Evolutionary conservation across 2,797 vertebrate species (phyloP), one percentile per base, ranked within the genome.

Genomic region (Malacoctenus gilli): DNA sequence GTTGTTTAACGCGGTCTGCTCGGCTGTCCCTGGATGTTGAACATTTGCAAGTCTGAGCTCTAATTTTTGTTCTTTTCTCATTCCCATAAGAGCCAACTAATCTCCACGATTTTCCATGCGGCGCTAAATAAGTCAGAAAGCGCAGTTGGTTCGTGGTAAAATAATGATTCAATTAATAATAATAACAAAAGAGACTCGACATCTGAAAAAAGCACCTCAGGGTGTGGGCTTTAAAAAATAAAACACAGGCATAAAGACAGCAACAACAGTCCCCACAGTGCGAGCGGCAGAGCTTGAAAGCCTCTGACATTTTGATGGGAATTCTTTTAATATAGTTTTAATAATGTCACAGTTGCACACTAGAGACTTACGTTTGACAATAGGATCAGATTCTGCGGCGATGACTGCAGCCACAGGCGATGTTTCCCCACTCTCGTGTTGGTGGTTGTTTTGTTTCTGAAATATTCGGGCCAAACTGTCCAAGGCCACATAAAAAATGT

Each of bases 401-500:
- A 32, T 7, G 35, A 31, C 54, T 23, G 39, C 15, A 40, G 43
- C 59, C 35, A n/a, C 16, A 25, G 44, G 51, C 20, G 31, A n/a
- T 41, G 16, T 60, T 62, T 59, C 69, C 44, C 9, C 41, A 59
- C 42, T 28, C n/a, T n/a, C n/a, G n/a, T n/a, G n/a, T n/a, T n/a
- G n/a, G n/a, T n/a, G n/a, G 13, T 39, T 64, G 56, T 59, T 80
- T 25, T 71, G 21, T 47, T 44, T 77, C 23, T 32, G 23, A 56
- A 77, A 59, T 65, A 74, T 79, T 57, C 68, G 10, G 59, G 48
- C 42, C 10, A 7, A 55, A 48, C 18, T 32, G 47, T 67, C 53
- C 40, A 58, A 58, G 40, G 53, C 62, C 18, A 20, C 56, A 78
- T 86, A 21, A 80, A 84, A 75, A 75, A 85, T 76, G 21, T 53